Evolutionary conservation across 2,113 vertebrate genomes (phyloP).

Genomic region (Eira barbara): DNA sequence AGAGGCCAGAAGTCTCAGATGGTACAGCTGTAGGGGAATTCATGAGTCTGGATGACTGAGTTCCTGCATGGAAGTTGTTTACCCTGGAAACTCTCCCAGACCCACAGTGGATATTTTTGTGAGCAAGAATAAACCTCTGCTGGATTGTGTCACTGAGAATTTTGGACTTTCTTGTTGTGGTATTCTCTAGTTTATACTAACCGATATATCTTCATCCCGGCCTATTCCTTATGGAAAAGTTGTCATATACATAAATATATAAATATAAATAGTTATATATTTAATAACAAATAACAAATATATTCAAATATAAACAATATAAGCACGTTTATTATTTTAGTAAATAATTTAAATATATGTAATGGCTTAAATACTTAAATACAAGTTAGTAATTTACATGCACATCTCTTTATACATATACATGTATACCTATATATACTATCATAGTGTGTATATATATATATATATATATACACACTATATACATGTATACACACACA

Average conservation of each 20-base stretch:
- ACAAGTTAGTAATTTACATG: background rate
- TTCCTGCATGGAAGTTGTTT: background rate
- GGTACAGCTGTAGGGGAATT: background rate
- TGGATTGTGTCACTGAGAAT: background rate
- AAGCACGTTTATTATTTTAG: background rate
- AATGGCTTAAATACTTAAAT: background rate
- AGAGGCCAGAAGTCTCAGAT: background rate
- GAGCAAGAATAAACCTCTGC: background rate
- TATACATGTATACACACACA: background rate
- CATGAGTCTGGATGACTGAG: background rate
- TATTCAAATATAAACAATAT: background rate
- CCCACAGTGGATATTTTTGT: background rate
- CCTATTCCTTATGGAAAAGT: background rate
- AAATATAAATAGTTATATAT: background rate
- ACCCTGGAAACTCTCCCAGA: background rate
- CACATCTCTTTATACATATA: background rate
- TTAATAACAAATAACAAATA: background rate
- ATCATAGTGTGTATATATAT: background rate
- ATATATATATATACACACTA: fast-evolving
- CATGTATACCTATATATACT: too few relatives aligned
- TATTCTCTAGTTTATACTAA: background rate
- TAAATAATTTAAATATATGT: background rate
- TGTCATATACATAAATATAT: background rate
- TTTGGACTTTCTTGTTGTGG: background rate
- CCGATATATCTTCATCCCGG: background rate